Evolutionary conservation across 37 sponge, comb jelly and placozoan genomes (phyloP), one percentile per base, ranked within the genome.

Genomic region (Cliona cf. orientalis): DNA sequence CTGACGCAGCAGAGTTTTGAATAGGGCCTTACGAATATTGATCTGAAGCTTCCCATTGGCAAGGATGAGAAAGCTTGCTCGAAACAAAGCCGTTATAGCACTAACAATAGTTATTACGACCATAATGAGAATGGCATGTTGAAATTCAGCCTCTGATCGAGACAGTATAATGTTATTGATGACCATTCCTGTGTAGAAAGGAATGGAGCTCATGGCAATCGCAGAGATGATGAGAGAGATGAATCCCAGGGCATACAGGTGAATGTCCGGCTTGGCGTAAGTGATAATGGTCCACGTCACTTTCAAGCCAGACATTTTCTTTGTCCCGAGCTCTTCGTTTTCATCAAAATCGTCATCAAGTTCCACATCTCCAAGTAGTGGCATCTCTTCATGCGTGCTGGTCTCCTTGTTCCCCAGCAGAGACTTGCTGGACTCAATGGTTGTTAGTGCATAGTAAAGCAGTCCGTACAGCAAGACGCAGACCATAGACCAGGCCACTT

Each of bases 101-200:
- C 57, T 42, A 58, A 66, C 42, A 2, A 44, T 69, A 17, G 74
- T n/a, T 21, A 87, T 49, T 22, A 71, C 33, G 41, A 26, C 7
- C 43, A 87, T 74, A 33, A 81, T 81, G 46, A 82, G 25, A 35
- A 87, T 83, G 31, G 88, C 82, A n/a, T 56, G 75, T 36, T 71
- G n/a, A 70, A 87, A 82, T 28, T 71, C 46, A 5, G 61, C 34
- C 34, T 46, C 39, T 31, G 71, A 72, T 17, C 62, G 75, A 5
- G 55, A 31, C 0, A 82, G 73, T 12, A 67, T 82, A 29, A 87
- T 84, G 71, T 70, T 59, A 59, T 87, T 77, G 72, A 87, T 84
- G 25, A 87, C 82, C 69, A 84, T 43, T 33, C 88, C 88, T 12
- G 42, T 58, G 61, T 82, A 87, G 66, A 49, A 83, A 11, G 88